Evolutionary conservation across 2,113 vertebrate genomes (phyloP).

Genomic region (Calyptomena viridis): DNA sequence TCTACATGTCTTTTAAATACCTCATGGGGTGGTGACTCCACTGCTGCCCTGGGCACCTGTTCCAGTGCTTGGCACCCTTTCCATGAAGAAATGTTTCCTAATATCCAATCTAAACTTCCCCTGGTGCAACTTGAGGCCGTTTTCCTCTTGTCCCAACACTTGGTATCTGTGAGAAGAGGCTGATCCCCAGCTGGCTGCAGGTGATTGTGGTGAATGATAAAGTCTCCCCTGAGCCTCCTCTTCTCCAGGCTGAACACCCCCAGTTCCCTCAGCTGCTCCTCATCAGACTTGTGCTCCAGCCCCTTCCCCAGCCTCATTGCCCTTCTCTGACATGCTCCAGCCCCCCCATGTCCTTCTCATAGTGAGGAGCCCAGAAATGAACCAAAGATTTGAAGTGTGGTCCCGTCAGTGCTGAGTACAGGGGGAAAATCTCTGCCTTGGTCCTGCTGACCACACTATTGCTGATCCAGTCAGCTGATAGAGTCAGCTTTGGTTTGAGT

Average conservation of each 20-base stretch:
- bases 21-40: neutral
- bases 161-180: neutral
- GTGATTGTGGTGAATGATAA: neutral
- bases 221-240: neutral
- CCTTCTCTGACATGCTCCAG: neutral
- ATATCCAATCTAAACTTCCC: neutral
- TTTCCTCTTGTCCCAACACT: neutral
- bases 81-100: neutral
- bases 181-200: accelerated
- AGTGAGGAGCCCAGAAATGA: neutral
- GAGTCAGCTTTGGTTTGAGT: neutral
- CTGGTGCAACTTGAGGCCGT: neutral
- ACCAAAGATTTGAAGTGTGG: neutral
- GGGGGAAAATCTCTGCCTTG: accelerated
- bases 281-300: neutral
- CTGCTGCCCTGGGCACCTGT: neutral
- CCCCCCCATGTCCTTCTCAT: neutral
- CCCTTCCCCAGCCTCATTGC: neutral
- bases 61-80: neutral
- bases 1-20: neutral
- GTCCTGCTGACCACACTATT: neutral
- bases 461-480: neutral
- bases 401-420: neutral
- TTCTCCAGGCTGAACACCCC: neutral
- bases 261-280: neutral